These are phyloP conservation scores for Pseudomugil gertrudae DNA, from an alignment of 2,797 vertebrate species.

Conservation along the genomic window DNA sequence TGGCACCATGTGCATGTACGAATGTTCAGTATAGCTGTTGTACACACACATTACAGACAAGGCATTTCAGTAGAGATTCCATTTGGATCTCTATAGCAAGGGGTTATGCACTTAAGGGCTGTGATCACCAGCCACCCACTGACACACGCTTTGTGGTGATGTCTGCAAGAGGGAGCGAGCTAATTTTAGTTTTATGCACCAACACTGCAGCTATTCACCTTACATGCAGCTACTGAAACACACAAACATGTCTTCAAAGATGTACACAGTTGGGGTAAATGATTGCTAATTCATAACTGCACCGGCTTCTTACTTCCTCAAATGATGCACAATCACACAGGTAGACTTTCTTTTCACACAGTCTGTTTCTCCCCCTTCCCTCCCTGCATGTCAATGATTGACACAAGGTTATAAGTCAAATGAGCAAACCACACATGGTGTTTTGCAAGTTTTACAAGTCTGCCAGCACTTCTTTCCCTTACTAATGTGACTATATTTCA, in stretches of 20 bases:
- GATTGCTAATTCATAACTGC: conserved; percentile 72
- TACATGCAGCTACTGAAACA: conserved; percentile 56
- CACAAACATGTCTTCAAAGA: conserved; percentile 52
- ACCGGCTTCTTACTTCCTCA: conserved; percentile 45
- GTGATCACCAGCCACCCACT: conserved; percentile 57
- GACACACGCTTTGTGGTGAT: conserved; percentile 56
- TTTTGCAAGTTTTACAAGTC: conserved; percentile 24
- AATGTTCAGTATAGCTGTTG: conserved; percentile 44
- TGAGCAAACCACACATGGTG: conserved; percentile 34
- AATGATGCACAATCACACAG: conserved; percentile 49
- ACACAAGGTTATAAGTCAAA: conserved; percentile 22
- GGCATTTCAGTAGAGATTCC: conserved; percentile 77
- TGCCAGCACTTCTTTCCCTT: conserved; percentile 17
- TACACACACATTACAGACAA: conserved; percentile 51
- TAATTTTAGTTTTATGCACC: conserved; percentile 75
- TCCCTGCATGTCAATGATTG: conserved; percentile 53
- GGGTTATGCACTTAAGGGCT: conserved; percentile 55
- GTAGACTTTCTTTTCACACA: conserved; percentile 17
- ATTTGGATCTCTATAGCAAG: conserved; percentile 73
- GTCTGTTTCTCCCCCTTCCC: conserved; percentile 28
- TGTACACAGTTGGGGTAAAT: conserved; percentile 40
- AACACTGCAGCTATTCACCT: conserved; percentile 73
- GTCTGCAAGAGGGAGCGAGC: conserved; percentile 60
- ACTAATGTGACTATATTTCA: not conserved
- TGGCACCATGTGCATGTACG: conserved; percentile 48